Evolutionary conservation across 2,797 vertebrate genomes (phyloP).

Genomic region (Gobionotothen gibberifrons): DNA sequence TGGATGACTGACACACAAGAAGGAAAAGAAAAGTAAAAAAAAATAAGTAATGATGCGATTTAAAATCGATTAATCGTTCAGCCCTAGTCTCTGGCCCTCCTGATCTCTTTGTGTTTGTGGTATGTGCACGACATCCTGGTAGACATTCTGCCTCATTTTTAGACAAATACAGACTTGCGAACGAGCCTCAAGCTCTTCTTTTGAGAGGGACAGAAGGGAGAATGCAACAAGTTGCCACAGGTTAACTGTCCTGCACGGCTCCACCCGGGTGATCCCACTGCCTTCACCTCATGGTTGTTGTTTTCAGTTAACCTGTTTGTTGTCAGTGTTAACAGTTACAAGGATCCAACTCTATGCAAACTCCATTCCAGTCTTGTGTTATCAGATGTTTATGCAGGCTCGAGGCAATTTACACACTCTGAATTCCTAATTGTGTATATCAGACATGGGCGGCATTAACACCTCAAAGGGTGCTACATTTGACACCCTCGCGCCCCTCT

Average conservation of each 20-base stretch:
- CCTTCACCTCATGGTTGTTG: constrained; percentile 2
- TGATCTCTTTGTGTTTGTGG: background rate
- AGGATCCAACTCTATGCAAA: constrained; percentile 18
- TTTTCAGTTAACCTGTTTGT: constrained; percentile 26
- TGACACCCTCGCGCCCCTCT: constrained; percentile 51
- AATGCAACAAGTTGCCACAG: constrained; percentile 21
- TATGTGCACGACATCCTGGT: background rate
- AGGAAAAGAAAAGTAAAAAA: too few relatives aligned
- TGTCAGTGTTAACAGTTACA: constrained; percentile 21
- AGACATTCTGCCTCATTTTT: constrained; percentile 1
- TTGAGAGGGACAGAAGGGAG: background rate
- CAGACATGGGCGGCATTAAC: constrained; percentile 51
- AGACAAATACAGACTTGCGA: constrained; percentile 23
- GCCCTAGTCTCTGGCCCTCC: background rate
- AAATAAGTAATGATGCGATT: too few relatives aligned
- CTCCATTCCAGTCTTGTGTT: constrained; percentile 22
- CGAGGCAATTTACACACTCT: constrained; percentile 18
- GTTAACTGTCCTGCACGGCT: constrained; percentile 8
- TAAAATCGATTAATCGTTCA: too few relatives aligned
- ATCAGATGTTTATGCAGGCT: constrained; percentile 41
- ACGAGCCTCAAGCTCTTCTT: constrained; percentile 6
- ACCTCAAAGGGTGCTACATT: constrained; percentile 56
- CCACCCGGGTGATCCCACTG: background rate
- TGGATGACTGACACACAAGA: too few relatives aligned
- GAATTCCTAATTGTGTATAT: constrained; percentile 54